Percentiles rank a stretch among this genome's conserved stretches.
These are phyloP conservation scores for Dioctria linearis DNA, from an alignment of 2,888 invertebrate species.

Conservation along the genomic window DNA sequence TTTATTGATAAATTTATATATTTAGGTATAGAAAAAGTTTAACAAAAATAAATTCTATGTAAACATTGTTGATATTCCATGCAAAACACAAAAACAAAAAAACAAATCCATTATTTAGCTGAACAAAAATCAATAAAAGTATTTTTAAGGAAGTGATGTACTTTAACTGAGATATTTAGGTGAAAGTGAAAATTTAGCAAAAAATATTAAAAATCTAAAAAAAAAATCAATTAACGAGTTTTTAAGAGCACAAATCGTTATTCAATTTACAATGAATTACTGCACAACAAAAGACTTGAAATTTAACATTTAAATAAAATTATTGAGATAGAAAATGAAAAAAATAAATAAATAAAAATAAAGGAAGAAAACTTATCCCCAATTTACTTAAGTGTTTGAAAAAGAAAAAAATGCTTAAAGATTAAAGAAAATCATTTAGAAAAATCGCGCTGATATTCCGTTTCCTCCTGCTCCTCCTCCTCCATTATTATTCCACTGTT, in stretches of 20 bases:
- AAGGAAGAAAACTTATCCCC: constrained; percentile 4
- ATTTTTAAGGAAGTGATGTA: constrained; percentile 45
- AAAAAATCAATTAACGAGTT: constrained; percentile 19
- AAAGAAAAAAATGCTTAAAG: constrained; percentile 20
- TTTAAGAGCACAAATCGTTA: constrained; percentile 47
- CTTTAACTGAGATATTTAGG: constrained; percentile 39
- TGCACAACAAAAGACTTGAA: constrained; percentile 52
- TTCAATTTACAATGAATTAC: constrained; percentile 49
- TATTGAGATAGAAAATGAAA: not conserved
- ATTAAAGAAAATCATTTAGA: not conserved
- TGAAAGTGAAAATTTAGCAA: constrained; percentile 16
- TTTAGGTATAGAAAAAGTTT: not conserved
- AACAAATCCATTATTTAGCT: constrained; percentile 34
- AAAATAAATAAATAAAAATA: constrained; percentile 16
- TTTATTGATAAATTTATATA: constrained; percentile 11
- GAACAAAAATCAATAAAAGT: not conserved
- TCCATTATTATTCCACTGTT: not conserved
- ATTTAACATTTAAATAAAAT: not conserved
- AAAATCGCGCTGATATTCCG: constrained; percentile 22
- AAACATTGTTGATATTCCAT: constrained; percentile 41
- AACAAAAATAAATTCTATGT: not conserved
- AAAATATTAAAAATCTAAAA: not conserved
- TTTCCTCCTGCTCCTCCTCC: no score
- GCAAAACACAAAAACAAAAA: constrained; percentile 4
- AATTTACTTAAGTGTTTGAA: constrained; percentile 47